A percentile compares a stretch with the other conserved stretches of the same genome.
Evolutionary conservation across 2,113 vertebrate genomes (phyloP).

Genomic region (Nestor notabilis): DNA sequence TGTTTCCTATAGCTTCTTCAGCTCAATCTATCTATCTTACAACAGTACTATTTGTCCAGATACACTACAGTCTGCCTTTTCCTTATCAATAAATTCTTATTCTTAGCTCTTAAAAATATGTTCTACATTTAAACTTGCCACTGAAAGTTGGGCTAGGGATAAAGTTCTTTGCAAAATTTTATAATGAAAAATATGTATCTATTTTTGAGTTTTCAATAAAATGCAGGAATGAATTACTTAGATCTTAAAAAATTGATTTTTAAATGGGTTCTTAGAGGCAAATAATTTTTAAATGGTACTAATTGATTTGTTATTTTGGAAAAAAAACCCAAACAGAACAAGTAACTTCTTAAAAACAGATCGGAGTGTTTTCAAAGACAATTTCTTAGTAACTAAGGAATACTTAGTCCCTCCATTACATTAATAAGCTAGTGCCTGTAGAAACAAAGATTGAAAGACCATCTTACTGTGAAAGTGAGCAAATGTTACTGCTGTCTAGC

Average conservation of each 20-base stretch:
- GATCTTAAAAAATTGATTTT: slow-evolving; percentile 44
- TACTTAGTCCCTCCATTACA: background rate
- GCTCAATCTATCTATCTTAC: background rate
- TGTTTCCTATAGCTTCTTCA: slow-evolving; percentile 31
- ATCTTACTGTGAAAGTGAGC: background rate
- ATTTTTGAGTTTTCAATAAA: slow-evolving; percentile 26
- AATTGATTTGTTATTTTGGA: slow-evolving; percentile 6
- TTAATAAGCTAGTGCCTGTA: background rate
- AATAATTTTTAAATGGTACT: background rate
- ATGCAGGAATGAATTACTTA: background rate
- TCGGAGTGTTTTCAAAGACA: background rate
- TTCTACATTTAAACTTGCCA: background rate
- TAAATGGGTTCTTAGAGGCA: background rate
- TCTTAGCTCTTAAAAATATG: background rate
- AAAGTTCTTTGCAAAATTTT: background rate
- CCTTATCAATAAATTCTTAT: slow-evolving; percentile 10
- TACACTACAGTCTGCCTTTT: background rate
- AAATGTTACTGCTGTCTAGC: background rate
- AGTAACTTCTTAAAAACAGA: background rate
- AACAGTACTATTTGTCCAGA: background rate
- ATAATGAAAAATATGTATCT: background rate
- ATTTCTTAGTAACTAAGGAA: background rate
- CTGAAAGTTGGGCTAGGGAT: background rate
- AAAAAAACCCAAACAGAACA: background rate
- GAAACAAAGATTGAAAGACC: background rate